phyloP scores from a whole-genome alignment of 1,140 invertebrate genomes.

The Portunus trituberculatus region DNA sequence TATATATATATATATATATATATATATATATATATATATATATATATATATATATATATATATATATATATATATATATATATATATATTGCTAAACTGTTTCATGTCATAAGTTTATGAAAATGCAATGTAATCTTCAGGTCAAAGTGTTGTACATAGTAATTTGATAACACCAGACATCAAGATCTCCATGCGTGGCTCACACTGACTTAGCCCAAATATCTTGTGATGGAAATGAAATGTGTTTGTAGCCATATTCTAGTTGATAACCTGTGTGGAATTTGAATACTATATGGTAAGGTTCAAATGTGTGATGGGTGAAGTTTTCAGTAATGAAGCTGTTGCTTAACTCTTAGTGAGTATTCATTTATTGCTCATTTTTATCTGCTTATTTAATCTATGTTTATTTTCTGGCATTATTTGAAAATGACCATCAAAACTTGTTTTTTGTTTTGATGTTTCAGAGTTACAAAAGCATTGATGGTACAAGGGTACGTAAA shows the following conservation, averaged over 20 bases:
- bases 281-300: neutral
- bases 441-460: slow-evolving; percentile 72
- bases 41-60: slow-evolving; percentile 41
- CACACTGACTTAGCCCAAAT: neutral
- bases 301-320: slow-evolving; percentile 15
- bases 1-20: slow-evolving; percentile 58
- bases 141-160: no score
- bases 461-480: slow-evolving; percentile 76
- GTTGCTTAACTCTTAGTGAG: slow-evolving; percentile 7
- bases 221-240: neutral
- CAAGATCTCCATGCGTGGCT: slow-evolving; percentile 59
- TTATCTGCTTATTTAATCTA: slow-evolving; percentile 58
- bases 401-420: slow-evolving; percentile 48
- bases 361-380: slow-evolving; percentile 27
- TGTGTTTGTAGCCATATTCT: neutral
- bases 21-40: slow-evolving; percentile 50
- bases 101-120: no score
- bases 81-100: no score
- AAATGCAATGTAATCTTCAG: no score
- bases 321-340: neutral
- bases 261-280: neutral
- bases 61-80: slow-evolving; percentile 34
- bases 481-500: slow-evolving; percentile 72
- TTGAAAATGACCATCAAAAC: slow-evolving; percentile 62
- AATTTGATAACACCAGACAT: neutral